Percentiles rank a stretch among this genome's conserved stretches.
These are phyloP conservation scores for Bufotes viridis DNA, from an alignment of 2,797 vertebrate species.

Conservation along the genomic window DNA sequence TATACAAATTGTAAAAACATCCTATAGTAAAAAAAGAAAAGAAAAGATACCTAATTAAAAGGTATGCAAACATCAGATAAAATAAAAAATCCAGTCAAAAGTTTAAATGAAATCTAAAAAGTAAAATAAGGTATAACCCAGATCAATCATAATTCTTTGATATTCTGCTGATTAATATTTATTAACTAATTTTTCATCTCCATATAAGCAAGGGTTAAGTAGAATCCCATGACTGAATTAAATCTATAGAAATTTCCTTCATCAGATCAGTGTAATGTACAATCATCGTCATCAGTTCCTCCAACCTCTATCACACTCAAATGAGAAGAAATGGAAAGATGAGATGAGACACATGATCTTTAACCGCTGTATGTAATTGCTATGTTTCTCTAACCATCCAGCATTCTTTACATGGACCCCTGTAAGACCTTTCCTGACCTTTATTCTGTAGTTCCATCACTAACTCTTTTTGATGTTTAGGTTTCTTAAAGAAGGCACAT, in stretches of 20 bases:
- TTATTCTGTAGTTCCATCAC: constrained; percentile 17
- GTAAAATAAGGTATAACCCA: neutral
- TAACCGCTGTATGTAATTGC: constrained; percentile 23
- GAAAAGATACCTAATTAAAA: too few species aligned
- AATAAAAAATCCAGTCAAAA: neutral
- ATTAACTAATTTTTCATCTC: neutral
- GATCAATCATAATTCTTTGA: neutral
- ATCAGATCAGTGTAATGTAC: constrained; percentile 3
- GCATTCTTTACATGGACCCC: constrained; percentile 25
- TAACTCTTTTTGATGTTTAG: constrained; percentile 38
- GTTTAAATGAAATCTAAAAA: too few species aligned
- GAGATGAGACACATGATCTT: constrained; percentile 30
- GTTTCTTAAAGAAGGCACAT: constrained; percentile 44
- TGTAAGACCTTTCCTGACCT: constrained; percentile 42
- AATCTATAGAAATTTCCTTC: neutral
- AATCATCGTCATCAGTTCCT: constrained; percentile 16
- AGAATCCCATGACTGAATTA: neutral
- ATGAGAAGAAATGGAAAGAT: constrained; percentile 36
- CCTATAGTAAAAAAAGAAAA: too few species aligned
- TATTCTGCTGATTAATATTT: neutral
- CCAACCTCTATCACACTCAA: neutral
- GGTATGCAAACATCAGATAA: neutral
- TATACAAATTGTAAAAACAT: too few species aligned
- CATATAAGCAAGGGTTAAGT: neutral
- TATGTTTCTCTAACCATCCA: constrained; percentile 15